phyloP scores from a whole-genome alignment of 2,888 invertebrate species.

The Patella depressa region DNA sequence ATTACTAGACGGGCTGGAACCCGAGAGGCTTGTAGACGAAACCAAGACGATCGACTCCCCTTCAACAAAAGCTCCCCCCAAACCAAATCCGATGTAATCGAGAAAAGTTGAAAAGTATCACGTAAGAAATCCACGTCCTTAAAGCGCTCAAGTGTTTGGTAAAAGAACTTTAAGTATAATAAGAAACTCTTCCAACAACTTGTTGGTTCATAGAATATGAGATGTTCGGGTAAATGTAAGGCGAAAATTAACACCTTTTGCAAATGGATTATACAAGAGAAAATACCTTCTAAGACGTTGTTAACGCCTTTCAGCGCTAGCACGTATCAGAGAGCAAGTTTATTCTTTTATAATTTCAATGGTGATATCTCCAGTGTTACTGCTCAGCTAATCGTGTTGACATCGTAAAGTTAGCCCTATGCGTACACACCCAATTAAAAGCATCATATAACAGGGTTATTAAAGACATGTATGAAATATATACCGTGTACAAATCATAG shows the following conservation, averaged over 20 bases:
- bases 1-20: slow-evolving; percentile 11
- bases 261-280: slow-evolving; percentile 48
- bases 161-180: slow-evolving; percentile 10
- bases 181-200: slow-evolving; percentile 3
- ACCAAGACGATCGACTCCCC: slow-evolving; percentile 18
- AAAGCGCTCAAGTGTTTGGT: slow-evolving; percentile 18
- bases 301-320: slow-evolving; percentile 31
- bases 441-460: not conserved
- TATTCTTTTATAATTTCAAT: not conserved
- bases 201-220: not conserved
- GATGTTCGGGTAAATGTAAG: slow-evolving; percentile 12
- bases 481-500: no score
- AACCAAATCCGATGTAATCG: slow-evolving; percentile 23
- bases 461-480: not conserved
- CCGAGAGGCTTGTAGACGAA: slow-evolving; percentile 17
- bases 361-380: slow-evolving; percentile 1
- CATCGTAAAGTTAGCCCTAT: slow-evolving; percentile 6
- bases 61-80: slow-evolving; percentile 18
- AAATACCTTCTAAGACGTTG: slow-evolving; percentile 37
- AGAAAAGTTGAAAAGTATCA: slow-evolving; percentile 17
- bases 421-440: slow-evolving; percentile 6
- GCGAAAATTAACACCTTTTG: slow-evolving; percentile 37
- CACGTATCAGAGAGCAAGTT: slow-evolving; percentile 18
- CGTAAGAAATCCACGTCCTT: slow-evolving; percentile 21
- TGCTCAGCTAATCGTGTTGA: slow-evolving; percentile 7